phyloP scores from a whole-genome alignment of 30 jellyfish, hydroid and myxozoan genomes.

The Hydractinia symbiolongicarpus region DNA sequence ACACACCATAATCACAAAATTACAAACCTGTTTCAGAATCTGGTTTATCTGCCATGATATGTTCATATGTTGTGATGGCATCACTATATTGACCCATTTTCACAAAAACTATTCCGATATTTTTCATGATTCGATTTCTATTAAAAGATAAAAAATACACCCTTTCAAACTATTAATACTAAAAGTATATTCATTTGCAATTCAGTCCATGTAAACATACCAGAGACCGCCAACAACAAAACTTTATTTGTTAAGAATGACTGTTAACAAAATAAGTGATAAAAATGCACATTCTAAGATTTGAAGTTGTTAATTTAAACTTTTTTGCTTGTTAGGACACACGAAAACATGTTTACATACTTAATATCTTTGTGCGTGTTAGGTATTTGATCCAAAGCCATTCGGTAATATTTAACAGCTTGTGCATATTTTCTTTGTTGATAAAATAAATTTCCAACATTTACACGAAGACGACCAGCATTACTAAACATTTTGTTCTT shows the following conservation, averaged over 20 bases:
- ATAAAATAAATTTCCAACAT: constrained; percentile 81
- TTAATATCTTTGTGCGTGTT: constrained; percentile 87
- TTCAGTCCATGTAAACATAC: too few species aligned
- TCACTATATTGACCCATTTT: constrained; percentile 91
- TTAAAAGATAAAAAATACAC: not conserved
- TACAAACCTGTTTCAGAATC: constrained; percentile 81
- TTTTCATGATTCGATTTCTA: constrained; percentile 85
- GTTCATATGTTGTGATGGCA: constrained; percentile 96
- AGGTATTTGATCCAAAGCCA: constrained; percentile 94
- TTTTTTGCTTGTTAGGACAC: too few species aligned
- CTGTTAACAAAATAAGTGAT: too few species aligned
- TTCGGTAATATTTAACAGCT: constrained; percentile 84
- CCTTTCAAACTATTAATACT: too few species aligned
- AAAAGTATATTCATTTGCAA: too few species aligned
- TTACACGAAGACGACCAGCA: constrained; percentile 91
- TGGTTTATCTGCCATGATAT: constrained; percentile 86
- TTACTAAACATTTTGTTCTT: constrained; percentile 96
- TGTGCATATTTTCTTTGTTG: constrained; percentile 90
- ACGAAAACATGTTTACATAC: constrained; percentile 18
- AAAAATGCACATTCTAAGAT: too few species aligned
- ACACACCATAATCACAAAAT: not conserved
- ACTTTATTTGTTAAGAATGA: too few species aligned
- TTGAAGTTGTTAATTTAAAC: too few species aligned
- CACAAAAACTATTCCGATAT: constrained; percentile 82
- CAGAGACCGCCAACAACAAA: too few species aligned